These are phyloP conservation scores for Arctocebus calabarensis DNA, from an alignment of 2,797 vertebrate genomes.

Conservation along the genomic window DNA sequence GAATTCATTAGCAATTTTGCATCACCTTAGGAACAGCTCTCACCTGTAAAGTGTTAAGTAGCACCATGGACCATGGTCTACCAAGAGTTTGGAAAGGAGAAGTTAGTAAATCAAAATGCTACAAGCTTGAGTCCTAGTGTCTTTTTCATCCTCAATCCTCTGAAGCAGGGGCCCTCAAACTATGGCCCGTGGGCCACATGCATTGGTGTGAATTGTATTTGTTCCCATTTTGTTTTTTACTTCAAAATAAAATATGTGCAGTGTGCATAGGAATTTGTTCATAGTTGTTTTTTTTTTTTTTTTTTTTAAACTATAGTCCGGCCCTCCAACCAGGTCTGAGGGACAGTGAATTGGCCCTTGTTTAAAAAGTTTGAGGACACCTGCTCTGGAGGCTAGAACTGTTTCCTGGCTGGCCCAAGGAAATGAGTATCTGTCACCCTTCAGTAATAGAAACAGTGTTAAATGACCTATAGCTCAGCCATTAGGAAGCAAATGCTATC, in stretches of 20 bases:
- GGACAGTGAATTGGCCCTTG: no score
- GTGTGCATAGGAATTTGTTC: no score
- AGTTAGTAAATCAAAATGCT: background rate
- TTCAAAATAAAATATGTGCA: no score
- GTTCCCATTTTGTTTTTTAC: no score
- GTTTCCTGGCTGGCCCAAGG: background rate
- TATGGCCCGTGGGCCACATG: no score
- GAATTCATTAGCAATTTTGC: constrained; percentile 10
- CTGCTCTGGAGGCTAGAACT: background rate
- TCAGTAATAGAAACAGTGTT: background rate
- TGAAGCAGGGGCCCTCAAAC: background rate
- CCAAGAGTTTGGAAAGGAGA: background rate
- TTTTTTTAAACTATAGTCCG: no score
- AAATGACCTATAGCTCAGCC: background rate
- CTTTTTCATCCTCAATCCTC: background rate
- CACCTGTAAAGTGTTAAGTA: background rate
- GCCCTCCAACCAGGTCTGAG: no score
- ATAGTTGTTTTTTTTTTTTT: no score
- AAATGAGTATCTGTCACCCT: background rate
- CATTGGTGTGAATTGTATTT: no score
- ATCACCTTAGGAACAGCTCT: background rate
- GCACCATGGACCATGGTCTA: background rate
- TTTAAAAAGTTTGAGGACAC: no score
- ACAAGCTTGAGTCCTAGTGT: background rate
- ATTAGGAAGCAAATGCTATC: background rate